These are phyloP conservation scores for Chaenocephalus aceratus DNA, from an alignment of 2,113 vertebrate species.

Conservation along the genomic window DNA sequence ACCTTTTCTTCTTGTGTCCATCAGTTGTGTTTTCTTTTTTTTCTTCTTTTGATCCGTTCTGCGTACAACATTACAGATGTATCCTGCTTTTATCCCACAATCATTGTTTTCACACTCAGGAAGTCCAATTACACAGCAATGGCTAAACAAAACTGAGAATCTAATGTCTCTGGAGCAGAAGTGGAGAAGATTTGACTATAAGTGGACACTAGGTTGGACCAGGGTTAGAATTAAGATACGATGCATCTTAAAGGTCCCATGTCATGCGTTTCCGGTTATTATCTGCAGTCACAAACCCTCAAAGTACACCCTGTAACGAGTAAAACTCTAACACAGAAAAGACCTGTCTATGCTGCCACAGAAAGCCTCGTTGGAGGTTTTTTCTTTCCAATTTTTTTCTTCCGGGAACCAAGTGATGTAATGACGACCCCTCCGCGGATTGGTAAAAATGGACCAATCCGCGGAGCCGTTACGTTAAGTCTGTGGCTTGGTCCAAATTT, in stretches of 20 bases:
- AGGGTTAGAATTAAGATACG: not conserved
- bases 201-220: constrained; percentile 3
- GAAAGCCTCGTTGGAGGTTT: too few species aligned
- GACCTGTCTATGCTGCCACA: too few species aligned
- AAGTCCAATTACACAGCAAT: constrained; percentile 47
- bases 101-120: constrained; percentile 42
- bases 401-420: too few species aligned
- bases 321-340: too few species aligned
- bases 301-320: too few species aligned
- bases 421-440: too few species aligned
- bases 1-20: not conserved
- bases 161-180: not conserved
- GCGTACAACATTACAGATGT: constrained; percentile 42
- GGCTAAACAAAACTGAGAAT: constrained; percentile 43
- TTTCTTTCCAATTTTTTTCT: too few species aligned
- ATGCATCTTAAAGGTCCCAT: not conserved
- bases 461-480: too few species aligned
- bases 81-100: constrained; percentile 49
- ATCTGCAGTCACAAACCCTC: too few species aligned
- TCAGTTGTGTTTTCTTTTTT: constrained; percentile 2
- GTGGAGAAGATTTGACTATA: not conserved
- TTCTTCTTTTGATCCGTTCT: constrained; percentile 22
- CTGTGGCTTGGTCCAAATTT: too few species aligned
- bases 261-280: too few species aligned
- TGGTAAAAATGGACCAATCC: too few species aligned